These are phyloP conservation scores for Lycia hirtaria DNA, from an alignment of 2,888 invertebrate species.

Conservation along the genomic window DNA sequence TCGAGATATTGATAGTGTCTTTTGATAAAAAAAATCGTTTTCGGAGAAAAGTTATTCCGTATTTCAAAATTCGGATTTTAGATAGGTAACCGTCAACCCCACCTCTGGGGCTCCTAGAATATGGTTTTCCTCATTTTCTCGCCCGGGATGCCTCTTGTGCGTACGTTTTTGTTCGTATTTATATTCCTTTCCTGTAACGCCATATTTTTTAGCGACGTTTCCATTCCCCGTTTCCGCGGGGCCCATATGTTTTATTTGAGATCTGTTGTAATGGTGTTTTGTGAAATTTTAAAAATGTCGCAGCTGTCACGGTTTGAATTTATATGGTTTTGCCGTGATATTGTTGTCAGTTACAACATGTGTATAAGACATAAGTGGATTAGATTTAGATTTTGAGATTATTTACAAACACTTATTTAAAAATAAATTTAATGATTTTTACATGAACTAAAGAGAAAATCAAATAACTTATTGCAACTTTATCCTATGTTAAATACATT, in stretches of 20 bases:
- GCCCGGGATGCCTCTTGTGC: constrained; percentile 67
- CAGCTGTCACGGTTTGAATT: constrained; percentile 42
- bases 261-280: constrained; percentile 39
- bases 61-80: too few relatives aligned
- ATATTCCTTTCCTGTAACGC: constrained; percentile 81
- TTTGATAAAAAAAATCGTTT: too few relatives aligned
- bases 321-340: constrained; percentile 1
- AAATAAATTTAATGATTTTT: too few relatives aligned
- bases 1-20: too few relatives aligned
- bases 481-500: too few relatives aligned
- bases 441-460: too few relatives aligned
- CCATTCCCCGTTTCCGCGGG: constrained; percentile 54
- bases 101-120: constrained; percentile 62
- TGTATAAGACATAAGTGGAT: too few relatives aligned
- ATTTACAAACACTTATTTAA: too few relatives aligned
- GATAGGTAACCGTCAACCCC: too few relatives aligned
- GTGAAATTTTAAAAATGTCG: constrained; percentile 43
- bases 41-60: too few relatives aligned
- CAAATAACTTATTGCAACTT: too few relatives aligned
- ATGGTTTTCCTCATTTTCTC: constrained; percentile 79
- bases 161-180: constrained; percentile 81
- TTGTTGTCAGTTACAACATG: not conserved
- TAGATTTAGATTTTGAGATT: too few relatives aligned
- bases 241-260: constrained; percentile 47
- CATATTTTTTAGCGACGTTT: constrained; percentile 76